These are phyloP conservation scores for Monomorium pharaonis DNA, from an alignment of 1,140 invertebrate species.

Conservation along the genomic window DNA sequence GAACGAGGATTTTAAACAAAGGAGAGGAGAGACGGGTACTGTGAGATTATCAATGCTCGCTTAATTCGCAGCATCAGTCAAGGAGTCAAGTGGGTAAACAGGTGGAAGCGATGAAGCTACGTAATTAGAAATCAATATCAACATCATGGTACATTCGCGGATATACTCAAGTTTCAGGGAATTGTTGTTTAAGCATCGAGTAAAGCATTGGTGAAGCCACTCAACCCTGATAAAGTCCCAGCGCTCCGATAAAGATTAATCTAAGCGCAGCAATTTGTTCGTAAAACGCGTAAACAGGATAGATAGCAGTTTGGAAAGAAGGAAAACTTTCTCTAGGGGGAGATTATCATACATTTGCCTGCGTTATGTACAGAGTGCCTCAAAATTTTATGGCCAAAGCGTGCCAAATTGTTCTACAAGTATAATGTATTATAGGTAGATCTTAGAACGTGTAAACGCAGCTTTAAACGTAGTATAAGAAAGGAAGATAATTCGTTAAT, in stretches of 20 bases:
- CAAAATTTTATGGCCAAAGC: not conserved
- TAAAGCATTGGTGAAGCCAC: conserved; percentile 14
- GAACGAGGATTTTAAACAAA: not conserved
- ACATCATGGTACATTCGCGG: not conserved
- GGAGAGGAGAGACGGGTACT: too few relatives aligned
- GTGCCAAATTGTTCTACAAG: not conserved
- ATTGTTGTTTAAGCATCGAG: conserved; percentile 1
- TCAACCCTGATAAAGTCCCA: conserved; percentile 22
- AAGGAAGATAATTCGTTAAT: not conserved
- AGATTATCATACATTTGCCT: conserved; percentile 42
- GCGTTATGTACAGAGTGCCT: not conserved
- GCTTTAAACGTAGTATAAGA: not conserved
- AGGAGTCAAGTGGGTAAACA: not conserved
- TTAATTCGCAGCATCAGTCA: not conserved
- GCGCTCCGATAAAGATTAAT: conserved; percentile 44
- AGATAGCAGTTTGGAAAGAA: conserved; percentile 45
- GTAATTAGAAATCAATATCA: conserved; percentile 12
- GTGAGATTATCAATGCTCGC: not conserved
- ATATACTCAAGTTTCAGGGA: conserved; percentile 19
- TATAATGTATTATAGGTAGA: not conserved
- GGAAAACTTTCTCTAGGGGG: conserved; percentile 24
- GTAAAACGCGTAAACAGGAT: conserved; percentile 50
- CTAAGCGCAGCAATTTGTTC: conserved; percentile 41
- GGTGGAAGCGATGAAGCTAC: not conserved
- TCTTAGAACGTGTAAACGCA: not conserved